Conservation (phyloP, 2,888 invertebrate genomes). For the Hypolimnas misippus region DNA sequence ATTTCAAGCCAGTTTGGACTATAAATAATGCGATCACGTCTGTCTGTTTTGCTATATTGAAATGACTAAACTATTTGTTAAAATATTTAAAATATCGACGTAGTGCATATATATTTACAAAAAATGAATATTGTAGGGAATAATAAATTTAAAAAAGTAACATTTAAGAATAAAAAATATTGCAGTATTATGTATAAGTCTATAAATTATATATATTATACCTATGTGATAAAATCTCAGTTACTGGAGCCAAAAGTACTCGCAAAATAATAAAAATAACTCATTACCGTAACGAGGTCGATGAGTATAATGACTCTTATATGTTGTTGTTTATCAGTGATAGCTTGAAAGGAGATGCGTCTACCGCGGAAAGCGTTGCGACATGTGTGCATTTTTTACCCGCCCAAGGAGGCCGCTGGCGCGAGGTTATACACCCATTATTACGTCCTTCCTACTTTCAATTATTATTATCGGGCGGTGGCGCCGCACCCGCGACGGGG, state of each 20-base stretch:
- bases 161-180: too few relatives aligned
- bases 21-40: constrained; percentile 54
- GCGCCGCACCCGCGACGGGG: constrained; percentile 80
- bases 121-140: too few relatives aligned
- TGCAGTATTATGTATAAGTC: too few relatives aligned
- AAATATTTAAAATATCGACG: neutral
- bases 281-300: neutral
- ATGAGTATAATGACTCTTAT: constrained; percentile 2
- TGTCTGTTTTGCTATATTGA: constrained; percentile 51
- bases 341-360: constrained; percentile 57
- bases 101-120: too few relatives aligned
- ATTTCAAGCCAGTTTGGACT: constrained; percentile 61
- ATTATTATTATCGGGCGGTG: constrained; percentile 84
- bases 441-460: constrained; percentile 85
- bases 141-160: too few relatives aligned
- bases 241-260: too few relatives aligned
- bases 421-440: constrained; percentile 84
- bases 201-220: too few relatives aligned
- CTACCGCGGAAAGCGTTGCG: constrained; percentile 61
- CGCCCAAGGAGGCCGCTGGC: constrained; percentile 84
- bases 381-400: constrained; percentile 84
- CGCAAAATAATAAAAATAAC: neutral
- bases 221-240: too few relatives aligned
- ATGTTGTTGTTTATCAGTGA: constrained; percentile 57
- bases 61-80: constrained; percentile 48